A percentile compares a stretch with the other conserved stretches of the same genome.
phyloP scores from a whole-genome alignment of 2,113 vertebrate genomes.

The Clinocottus analis region DNA sequence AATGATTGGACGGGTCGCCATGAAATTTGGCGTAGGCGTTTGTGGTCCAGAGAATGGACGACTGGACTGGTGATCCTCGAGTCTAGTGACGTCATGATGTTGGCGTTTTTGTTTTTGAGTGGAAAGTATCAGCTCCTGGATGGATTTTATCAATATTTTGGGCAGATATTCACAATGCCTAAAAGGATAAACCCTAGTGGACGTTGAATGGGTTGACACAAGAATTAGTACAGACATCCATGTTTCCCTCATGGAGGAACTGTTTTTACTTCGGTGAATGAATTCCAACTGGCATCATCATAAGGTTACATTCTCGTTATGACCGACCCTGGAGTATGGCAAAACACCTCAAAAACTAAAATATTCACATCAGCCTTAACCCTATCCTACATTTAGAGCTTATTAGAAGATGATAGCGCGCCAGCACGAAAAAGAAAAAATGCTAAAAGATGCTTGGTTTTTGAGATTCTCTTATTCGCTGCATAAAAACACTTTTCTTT shows the following conservation, averaged over 20 bases:
- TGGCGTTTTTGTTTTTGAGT: not conserved
- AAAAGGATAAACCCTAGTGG: not conserved
- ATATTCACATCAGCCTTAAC: not conserved
- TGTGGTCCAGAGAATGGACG: not conserved
- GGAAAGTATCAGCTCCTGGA: not conserved
- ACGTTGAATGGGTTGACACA: not conserved
- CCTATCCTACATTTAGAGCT: not conserved
- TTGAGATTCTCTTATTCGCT: conserved; percentile 11
- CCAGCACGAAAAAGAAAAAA: not conserved
- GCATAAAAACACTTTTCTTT: conserved; percentile 29
- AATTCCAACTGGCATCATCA: not conserved
- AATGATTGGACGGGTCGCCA: not conserved
- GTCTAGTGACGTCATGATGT: not conserved
- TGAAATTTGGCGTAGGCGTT: not conserved
- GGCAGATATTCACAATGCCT: not conserved
- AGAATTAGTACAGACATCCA: not conserved
- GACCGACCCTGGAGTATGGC: not conserved
- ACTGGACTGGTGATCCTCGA: not conserved
- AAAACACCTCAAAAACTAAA: not conserved
- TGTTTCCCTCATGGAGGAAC: not conserved
- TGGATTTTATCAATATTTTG: not conserved
- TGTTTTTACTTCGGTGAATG: not conserved
- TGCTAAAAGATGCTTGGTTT: too few species aligned
- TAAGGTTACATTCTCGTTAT: not conserved
- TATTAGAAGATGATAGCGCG: not conserved